Conservation (phyloP, 2,113 vertebrate genomes). For the Mandrillus leucophaeus region DNA sequence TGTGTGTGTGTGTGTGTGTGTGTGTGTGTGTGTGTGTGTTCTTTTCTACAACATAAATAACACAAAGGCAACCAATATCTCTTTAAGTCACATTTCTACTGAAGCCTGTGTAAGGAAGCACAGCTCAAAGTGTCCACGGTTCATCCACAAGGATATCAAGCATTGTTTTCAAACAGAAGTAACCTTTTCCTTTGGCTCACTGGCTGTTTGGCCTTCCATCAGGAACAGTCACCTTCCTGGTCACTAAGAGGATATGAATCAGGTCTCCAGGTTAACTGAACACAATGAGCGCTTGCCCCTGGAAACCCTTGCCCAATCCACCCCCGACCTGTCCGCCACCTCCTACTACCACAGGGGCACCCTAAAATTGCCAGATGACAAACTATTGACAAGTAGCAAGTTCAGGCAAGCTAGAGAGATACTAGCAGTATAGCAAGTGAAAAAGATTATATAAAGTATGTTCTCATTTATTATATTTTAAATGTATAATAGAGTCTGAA, state of each 20-base stretch:
- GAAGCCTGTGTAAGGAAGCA: not conserved
- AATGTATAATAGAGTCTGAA: not conserved
- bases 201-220: conserved; percentile 7
- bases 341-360: not conserved
- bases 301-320: not conserved
- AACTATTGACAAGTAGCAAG: not conserved
- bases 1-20: not conserved
- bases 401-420: not conserved
- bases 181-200: conserved; percentile 39
- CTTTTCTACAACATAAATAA: not conserved
- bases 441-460: not conserved
- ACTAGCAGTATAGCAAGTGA: not conserved
- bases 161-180: conserved; percentile 21
- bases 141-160: not conserved
- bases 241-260: conserved; percentile 57
- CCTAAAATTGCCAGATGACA: not conserved
- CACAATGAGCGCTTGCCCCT: not conserved
- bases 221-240: conserved; percentile 10
- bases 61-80: not conserved
- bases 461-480: not conserved
- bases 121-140: not conserved
- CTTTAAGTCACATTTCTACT: not conserved
- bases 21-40: not conserved
- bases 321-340: not conserved
- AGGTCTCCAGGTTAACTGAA: conserved; percentile 38